Conservation (phyloP, 2,888 invertebrate species). For the Andrena marginata region DNA sequence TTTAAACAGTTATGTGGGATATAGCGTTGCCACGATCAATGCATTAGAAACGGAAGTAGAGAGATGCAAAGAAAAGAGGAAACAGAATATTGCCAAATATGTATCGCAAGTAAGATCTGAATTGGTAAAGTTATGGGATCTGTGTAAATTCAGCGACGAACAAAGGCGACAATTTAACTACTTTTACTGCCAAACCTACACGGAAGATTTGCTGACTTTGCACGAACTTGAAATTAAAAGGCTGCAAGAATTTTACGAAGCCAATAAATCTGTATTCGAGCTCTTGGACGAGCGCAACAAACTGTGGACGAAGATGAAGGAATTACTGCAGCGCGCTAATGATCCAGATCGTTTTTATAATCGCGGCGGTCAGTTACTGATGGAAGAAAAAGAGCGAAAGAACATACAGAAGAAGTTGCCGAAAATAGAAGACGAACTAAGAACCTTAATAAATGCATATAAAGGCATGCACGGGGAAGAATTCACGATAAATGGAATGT, state of each 20-base stretch:
- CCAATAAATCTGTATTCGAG: conserved; percentile 87
- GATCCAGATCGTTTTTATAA: conserved; percentile 94
- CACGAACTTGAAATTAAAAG: conserved; percentile 92
- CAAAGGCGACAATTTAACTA: conserved; percentile 89
- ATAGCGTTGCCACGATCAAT: conserved; percentile 86
- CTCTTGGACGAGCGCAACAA: conserved; percentile 85
- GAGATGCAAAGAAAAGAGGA: conserved; percentile 91
- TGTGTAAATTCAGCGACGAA: conserved; percentile 89
- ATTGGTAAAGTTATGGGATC: conserved; percentile 91
- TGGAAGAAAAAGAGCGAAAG: conserved; percentile 95
- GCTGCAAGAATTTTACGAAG: conserved; percentile 88
- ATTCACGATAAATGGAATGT: conserved; percentile 88
- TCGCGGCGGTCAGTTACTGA: conserved; percentile 93
- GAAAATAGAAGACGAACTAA: conserved; percentile 90
- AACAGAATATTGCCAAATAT: conserved; percentile 89
- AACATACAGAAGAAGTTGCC: conserved; percentile 90
- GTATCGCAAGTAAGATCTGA: conserved; percentile 90
- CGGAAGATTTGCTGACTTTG: conserved; percentile 91
- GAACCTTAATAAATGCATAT: conserved; percentile 85
- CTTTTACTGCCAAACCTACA: conserved; percentile 89
- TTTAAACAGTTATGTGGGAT: conserved; percentile 87
- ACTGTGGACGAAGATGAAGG: conserved; percentile 90
- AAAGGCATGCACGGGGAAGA: conserved; percentile 84
- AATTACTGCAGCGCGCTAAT: conserved; percentile 91
- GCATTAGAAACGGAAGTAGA: conserved; percentile 89